A percentile compares a stretch with the other conserved stretches of the same genome.
Evolutionary conservation across 2,113 vertebrate species (phyloP).

Genomic region (Prunella himalayana): DNA sequence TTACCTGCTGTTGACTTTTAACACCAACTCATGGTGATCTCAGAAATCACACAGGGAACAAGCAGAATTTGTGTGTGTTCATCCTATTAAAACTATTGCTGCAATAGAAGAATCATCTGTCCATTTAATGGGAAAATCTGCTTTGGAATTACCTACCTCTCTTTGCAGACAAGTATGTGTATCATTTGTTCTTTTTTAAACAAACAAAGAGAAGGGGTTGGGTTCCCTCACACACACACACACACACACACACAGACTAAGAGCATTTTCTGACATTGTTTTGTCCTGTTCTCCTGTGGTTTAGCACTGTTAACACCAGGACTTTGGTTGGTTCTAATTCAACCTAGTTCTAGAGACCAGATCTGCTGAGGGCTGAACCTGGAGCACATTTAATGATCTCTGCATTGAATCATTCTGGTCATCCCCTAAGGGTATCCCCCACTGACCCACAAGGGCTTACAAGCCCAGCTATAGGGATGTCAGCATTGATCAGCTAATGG

Average conservation of each 20-base stretch:
- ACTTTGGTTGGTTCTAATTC: background rate
- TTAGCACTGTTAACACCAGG: background rate
- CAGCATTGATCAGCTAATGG: background rate
- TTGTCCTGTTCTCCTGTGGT: background rate
- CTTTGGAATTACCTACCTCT: background rate
- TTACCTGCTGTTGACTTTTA: background rate
- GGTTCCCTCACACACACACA: background rate
- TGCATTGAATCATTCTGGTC: background rate
- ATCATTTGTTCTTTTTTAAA: background rate
- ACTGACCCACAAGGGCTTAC: background rate
- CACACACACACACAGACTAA: background rate
- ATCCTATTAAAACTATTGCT: background rate
- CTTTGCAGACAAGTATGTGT: background rate
- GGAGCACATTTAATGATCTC: background rate
- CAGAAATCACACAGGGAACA: background rate
- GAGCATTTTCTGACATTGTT: background rate
- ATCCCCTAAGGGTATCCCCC: background rate
- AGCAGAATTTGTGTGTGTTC: background rate
- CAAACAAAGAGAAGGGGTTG: background rate
- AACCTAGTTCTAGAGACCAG: background rate
- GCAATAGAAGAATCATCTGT: background rate
- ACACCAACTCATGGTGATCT: background rate
- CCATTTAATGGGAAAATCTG: background rate
- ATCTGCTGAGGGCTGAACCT: background rate
- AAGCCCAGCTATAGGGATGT: background rate